These are phyloP conservation scores for Microtus agrestis DNA, from an alignment of 2,797 vertebrate genomes.

Conservation along the genomic window DNA sequence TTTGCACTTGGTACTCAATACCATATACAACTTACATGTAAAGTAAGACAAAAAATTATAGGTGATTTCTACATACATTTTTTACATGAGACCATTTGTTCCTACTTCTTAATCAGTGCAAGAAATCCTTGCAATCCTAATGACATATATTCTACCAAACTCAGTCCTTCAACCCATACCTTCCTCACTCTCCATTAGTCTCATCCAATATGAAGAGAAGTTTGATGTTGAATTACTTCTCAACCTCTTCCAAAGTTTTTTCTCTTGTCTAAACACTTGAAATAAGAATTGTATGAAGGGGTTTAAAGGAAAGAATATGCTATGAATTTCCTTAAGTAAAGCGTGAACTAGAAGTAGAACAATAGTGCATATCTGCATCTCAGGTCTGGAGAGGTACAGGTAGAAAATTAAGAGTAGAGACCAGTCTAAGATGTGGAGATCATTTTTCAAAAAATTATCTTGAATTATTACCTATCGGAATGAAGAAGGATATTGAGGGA, in stretches of 20 bases:
- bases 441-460: not conserved
- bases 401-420: not conserved
- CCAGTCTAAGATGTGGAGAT: not conserved
- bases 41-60: not conserved
- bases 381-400: not conserved
- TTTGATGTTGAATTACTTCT: not conserved
- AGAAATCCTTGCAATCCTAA: not conserved
- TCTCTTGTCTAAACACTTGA: not conserved
- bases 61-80: not conserved
- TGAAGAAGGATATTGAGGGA: not conserved
- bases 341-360: not conserved
- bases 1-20: not conserved
- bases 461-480: not conserved
- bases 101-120: not conserved
- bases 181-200: not conserved
- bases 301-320: not conserved
- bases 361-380: no score
- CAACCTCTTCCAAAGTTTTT: not conserved
- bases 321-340: not conserved
- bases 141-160: not conserved
- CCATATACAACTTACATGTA: not conserved
- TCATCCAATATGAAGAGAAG: not conserved
- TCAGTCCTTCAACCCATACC: not conserved
- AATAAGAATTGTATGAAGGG: not conserved
- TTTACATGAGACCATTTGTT: not conserved